A percentile compares a stretch with the other conserved stretches of the same genome.
Conservation (phyloP, 2,888 invertebrate species). For the Graphium colonna region DNA sequence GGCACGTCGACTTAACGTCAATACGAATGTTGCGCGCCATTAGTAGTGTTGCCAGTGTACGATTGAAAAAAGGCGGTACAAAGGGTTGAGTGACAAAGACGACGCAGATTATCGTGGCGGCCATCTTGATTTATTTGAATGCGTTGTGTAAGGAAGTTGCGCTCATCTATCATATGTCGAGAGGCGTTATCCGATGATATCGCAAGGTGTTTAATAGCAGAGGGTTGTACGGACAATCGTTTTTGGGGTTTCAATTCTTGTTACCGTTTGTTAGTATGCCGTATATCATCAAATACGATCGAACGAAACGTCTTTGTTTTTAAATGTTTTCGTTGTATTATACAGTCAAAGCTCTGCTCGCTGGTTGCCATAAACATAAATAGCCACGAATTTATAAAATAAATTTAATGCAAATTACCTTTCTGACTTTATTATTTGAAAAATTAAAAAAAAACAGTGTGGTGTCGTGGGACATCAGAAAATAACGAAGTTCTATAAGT, state of each 20-base stretch:
- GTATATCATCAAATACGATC: too few species aligned
- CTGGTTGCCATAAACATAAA: too few species aligned
- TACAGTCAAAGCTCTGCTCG: too few species aligned
- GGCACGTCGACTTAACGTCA: conserved; percentile 54
- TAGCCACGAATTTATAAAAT: too few species aligned
- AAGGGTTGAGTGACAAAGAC: conserved; percentile 60
- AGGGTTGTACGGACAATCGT: conserved; percentile 17
- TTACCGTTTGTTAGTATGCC: conserved; percentile 16
- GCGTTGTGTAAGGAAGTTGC: conserved; percentile 48
- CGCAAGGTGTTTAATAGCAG: conserved; percentile 43
- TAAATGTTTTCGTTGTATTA: too few species aligned
- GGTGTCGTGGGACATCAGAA: too few species aligned
- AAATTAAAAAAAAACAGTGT: too few species aligned
- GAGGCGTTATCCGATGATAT: conserved; percentile 46
- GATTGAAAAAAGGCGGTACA: conserved; percentile 38
- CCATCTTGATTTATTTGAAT: conserved; percentile 61
- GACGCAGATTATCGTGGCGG: conserved; percentile 49
- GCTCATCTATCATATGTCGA: conserved; percentile 55
- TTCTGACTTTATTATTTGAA: too few species aligned
- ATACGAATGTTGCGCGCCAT: conserved; percentile 43
- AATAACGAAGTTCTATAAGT: too few species aligned
- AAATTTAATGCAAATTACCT: too few species aligned
- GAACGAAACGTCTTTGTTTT: too few species aligned
- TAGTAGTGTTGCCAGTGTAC: conserved; percentile 50
- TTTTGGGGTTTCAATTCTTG: conserved; percentile 18